A percentile compares a stretch with the other conserved stretches of the same genome.
Conservation (phyloP, 2,888 invertebrate genomes). For the Gasteruption jaculator region DNA sequence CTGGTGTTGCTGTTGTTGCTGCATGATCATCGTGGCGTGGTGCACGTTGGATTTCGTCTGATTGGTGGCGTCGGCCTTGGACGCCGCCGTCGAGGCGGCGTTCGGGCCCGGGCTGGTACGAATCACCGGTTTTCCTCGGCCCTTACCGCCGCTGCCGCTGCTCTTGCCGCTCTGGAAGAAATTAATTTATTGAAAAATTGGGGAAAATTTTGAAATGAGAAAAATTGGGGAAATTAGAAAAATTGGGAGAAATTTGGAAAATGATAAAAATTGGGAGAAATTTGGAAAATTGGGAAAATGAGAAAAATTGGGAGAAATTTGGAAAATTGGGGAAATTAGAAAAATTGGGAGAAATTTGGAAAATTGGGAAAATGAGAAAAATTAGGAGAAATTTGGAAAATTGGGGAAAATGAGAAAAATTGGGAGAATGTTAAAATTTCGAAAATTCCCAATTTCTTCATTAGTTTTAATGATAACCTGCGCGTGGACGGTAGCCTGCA, state of each 20-base stretch:
- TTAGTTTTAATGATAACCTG: constrained; percentile 40
- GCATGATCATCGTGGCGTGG: constrained; percentile 42
- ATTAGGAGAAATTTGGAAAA: too few species aligned
- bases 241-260: too few species aligned
- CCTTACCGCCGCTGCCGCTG: constrained; percentile 55
- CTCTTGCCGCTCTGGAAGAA: constrained; percentile 45
- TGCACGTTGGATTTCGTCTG: constrained; percentile 55
- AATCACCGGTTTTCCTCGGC: constrained; percentile 68
- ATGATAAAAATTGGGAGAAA: too few species aligned
- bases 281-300: too few species aligned
- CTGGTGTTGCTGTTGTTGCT: constrained; percentile 24
- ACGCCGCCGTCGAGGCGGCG: constrained; percentile 48
- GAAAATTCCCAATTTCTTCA: neutral
- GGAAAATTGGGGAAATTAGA: too few species aligned
- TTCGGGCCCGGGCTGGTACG: constrained; percentile 67
- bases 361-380: too few species aligned
- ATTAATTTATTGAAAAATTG: constrained; percentile 13
- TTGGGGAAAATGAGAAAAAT: constrained; percentile 18
- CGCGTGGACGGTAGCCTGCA: constrained; percentile 47
- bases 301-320: constrained; percentile 6
- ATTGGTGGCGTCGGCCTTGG: constrained; percentile 71
- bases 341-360: constrained; percentile 10
- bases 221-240: too few species aligned
- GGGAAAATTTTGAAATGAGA: constrained; percentile 20
- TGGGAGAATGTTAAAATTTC: neutral